Evolutionary conservation across 1,140 invertebrate genomes (phyloP), one percentile per base, ranked within the genome.

Genomic region (Drosophila equinoxialis): DNA sequence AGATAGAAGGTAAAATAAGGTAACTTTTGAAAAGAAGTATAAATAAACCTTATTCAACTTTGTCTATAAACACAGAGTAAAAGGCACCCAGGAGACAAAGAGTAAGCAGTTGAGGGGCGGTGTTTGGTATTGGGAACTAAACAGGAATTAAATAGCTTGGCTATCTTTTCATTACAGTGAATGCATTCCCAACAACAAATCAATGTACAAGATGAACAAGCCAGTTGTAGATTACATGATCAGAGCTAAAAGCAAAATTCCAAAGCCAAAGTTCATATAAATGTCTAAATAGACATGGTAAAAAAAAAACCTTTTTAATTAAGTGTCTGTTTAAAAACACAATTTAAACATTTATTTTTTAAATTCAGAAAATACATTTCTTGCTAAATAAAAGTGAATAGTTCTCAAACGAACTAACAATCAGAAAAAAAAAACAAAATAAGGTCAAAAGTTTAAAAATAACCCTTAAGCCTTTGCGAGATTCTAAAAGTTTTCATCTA

Each of bases 1-100:
- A n/a, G n/a, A n/a, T 17, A 30, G 33, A 60, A 76, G 75, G 71
- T 85, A 64, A 72, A 61, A 42, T 48, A 42, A 11, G 42, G 65
- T 61, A 69, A 63, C 68, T 71, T 54, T 13, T 42, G 11, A 62
- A 35, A 35, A 74, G 68, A 51, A 51, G 20, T 8, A 51, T 20
- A 51, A 17, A 51, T 51, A 51, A 51, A 20, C 45, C 45, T 63
- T 66, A 82, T 65, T 71, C 59, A 75, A 70, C 60, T 85, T 68
- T 30, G 54, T 68, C 65, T 80, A 64, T 59, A 51, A 23, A 60
- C 30, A 65, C 26, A 37, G 51, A 39, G 37, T 11, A 11, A 39
- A 39, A 39, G 37, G 37, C 37, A 39, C 37, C 37, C 8, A 11
- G 37, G 37, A 39, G 37, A 39, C 11, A 39, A 10, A 1, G 37